Evolutionary conservation across 2,888 invertebrate species (phyloP).

Genomic region (Cerastis rubricosa): DNA sequence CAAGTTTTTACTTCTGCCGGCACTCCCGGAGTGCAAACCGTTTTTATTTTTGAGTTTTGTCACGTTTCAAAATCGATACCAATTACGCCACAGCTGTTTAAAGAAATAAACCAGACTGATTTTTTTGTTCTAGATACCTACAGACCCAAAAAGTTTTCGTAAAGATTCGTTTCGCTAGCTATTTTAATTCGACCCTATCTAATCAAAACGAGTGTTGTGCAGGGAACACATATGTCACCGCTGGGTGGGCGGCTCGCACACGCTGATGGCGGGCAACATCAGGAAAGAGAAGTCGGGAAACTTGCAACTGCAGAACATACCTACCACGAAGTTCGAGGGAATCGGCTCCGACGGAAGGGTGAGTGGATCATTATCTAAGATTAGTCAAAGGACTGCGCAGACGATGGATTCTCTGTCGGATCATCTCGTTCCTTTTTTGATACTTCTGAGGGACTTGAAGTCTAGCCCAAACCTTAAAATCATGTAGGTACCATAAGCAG

Average conservation of each 20-base stretch:
- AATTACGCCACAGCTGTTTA: neutral
- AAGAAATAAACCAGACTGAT: neutral
- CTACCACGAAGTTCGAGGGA: constrained; percentile 71
- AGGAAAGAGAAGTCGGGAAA: constrained; percentile 63
- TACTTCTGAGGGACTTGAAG: neutral
- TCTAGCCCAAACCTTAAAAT: neutral
- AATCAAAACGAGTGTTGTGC: neutral
- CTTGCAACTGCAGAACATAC: constrained; percentile 2
- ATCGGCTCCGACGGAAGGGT: constrained; percentile 82
- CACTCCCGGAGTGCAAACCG: no score
- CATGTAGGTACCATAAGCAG: no score
- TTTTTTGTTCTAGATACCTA: neutral
- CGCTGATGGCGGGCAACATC: constrained; percentile 60
- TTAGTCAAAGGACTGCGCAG: neutral
- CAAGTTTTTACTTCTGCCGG: no score
- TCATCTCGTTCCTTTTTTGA: neutral
- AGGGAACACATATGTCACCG: constrained; percentile 62
- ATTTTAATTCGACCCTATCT: neutral
- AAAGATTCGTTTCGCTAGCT: neutral
- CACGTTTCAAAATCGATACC: neutral
- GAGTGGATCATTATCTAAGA: constrained; percentile 11
- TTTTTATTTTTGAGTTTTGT: no score
- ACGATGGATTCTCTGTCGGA: neutral
- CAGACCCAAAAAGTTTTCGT: neutral
- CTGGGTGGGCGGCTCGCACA: constrained; percentile 69